Evolutionary conservation across 2,888 invertebrate genomes (phyloP).

Genomic region (Periphyllus acericola): DNA sequence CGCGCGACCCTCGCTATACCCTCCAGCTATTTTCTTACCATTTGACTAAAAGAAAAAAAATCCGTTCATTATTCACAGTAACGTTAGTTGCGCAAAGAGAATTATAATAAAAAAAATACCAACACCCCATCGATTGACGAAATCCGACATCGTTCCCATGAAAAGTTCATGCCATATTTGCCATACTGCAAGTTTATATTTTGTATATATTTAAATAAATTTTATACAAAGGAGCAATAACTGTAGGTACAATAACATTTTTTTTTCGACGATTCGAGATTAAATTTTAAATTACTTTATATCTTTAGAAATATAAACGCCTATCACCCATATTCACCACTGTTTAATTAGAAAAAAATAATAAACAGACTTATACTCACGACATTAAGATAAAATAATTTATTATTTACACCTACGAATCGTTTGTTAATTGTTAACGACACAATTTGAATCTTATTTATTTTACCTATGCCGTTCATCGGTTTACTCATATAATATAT

Average conservation of each 20-base stretch:
- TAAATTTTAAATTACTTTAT: too few species aligned
- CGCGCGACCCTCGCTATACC: not conserved
- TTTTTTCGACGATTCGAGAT: too few species aligned
- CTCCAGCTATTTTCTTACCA: conserved; percentile 19
- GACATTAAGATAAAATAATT: not conserved
- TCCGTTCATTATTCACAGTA: conserved; percentile 2
- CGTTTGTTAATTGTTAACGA: too few species aligned
- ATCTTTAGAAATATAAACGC: too few species aligned
- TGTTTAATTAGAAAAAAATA: not conserved
- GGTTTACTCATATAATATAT: too few species aligned
- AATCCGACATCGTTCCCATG: not conserved
- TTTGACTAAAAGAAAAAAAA: conserved; percentile 29
- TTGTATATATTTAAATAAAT: too few species aligned
- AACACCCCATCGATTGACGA: not conserved
- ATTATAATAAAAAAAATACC: not conserved
- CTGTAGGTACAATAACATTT: too few species aligned
- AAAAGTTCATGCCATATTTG: not conserved
- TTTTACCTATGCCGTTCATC: too few species aligned
- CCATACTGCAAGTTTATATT: too few species aligned
- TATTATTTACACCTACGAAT: not conserved
- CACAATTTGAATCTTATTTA: too few species aligned
- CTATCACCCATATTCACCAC: too few species aligned
- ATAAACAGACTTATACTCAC: not conserved
- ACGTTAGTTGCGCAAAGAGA: not conserved
- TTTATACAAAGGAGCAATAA: too few species aligned